phyloP scores from a whole-genome alignment of 2,113 vertebrate species.

The Chrysochloris asiatica region DNA sequence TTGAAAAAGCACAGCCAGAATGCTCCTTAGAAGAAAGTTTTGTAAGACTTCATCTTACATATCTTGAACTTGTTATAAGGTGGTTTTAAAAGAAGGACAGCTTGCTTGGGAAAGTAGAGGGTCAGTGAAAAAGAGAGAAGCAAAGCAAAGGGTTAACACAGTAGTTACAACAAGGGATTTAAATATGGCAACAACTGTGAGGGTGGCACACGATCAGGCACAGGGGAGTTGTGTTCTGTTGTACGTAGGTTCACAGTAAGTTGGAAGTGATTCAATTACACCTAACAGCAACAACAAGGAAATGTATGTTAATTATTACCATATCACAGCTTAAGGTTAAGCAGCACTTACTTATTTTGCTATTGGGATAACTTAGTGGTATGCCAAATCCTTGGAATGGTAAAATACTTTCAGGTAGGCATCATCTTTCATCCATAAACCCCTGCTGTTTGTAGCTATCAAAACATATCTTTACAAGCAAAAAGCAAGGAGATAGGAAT shows the following conservation, averaged over 20 bases:
- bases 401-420: constrained; percentile 65
- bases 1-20: too few relatives aligned
- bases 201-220: background rate
- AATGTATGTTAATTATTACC: constrained; percentile 45
- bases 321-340: constrained; percentile 55
- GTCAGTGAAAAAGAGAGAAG: too few relatives aligned
- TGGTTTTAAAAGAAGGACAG: too few relatives aligned
- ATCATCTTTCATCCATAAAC: constrained; percentile 67
- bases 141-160: too few relatives aligned
- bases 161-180: too few relatives aligned
- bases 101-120: too few relatives aligned
- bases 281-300: background rate
- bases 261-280: background rate
- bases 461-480: constrained; percentile 68
- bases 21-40: too few relatives aligned
- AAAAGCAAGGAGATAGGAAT: constrained; percentile 66
- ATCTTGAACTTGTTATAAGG: too few relatives aligned
- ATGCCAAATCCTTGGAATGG: constrained; percentile 60
- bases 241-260: background rate
- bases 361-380: constrained; percentile 49
- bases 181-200: background rate
- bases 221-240: too few relatives aligned
- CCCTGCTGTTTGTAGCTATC: constrained; percentile 71
- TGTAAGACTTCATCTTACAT: too few relatives aligned
- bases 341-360: constrained; percentile 61